Base-by-base conservation (phyloP, 2,888 invertebrate genomes). In the Dolomedes plantarius region DNA sequence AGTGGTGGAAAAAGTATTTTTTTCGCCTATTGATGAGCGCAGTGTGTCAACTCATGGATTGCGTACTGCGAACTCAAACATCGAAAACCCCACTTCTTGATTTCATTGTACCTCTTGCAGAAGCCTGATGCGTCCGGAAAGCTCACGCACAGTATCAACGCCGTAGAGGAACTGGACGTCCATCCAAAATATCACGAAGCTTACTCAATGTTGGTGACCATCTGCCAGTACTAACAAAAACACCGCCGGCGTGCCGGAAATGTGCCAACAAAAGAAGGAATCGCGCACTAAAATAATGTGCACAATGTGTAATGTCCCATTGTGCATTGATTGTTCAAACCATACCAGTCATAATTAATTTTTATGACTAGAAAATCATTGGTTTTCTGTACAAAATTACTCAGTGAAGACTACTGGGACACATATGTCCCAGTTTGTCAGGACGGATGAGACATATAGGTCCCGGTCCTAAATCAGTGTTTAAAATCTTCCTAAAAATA, bases 71-170 rank as follows among this genome's bases (percentile, higher is more conserved):
- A n/a, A n/a, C n/a, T n/a, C n/a, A n/a, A n/a, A n/a, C n/a, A n/a
- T n/a, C n/a, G n/a, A n/a, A n/a, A n/a, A n/a, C n/a, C n/a, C n/a
- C n/a, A n/a, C n/a, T n/a, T n/a, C n/a, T n/a, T n/a, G n/a, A n/a
- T n/a, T n/a, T n/a, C n/a, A 39, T 72, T 27, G 73, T 62, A 32
- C 23, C 31, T 74, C 73, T 74, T 74, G 62, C 73, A 62, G 73
- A 56, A n/a, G n/a, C n/a, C 56, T 62, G 62, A 73, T 31, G 36
- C 32, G 2, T 16, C 36, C 0, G 68, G 32, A 11, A 71, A 36
- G 19, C n/a, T 50, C n/a, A 50, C 13, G 41, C 41, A 39, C 41
- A 39, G n/a, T n/a, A n/a, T n/a, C n/a, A n/a, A n/a, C n/a, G n/a
- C n/a, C n/a, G n/a, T n/a, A n/a, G n/a, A n/a, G n/a, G n/a, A n/a